Base-by-base conservation (phyloP, 35 echinoderm and acorn worm species). In the Lytechinus variegatus region DNA sequence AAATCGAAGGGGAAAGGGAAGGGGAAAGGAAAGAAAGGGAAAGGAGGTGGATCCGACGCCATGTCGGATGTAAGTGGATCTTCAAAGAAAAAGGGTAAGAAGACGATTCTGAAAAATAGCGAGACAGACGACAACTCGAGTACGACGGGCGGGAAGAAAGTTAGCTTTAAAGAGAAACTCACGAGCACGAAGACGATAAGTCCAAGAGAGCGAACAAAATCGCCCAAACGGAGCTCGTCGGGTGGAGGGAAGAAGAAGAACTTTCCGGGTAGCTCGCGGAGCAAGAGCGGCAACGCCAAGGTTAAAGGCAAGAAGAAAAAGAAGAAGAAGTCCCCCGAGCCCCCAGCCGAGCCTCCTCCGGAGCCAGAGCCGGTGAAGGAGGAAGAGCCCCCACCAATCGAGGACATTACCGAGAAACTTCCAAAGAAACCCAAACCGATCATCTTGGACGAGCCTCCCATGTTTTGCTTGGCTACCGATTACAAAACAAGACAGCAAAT, bases 101-200 rank as follows among this genome's bases (percentile, higher is more conserved):
- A 93, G 54, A 57, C 4, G 55, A 93, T 93, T 24, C 53, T 93
- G 9, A 93, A 93, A 54, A 93, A 28, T 44, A n/a, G 54, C 27
- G 88, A 90, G 11, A 52, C 88, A 52, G 92, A 93, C 54, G 92
- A 93, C 92, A 93, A 93, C 61, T 87, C 95, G 51, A 95, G 95
- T 56, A 95, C 86, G 0, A 55, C 86, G 10, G 87, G 53, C 6
- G 87, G 95, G 33, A 95, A 95, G n/a, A 95, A 55, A 58, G 95
- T 95, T 8, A 95, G 86, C 27, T 95, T 95, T 12, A 95, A 95
- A 60, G 95, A 95, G 12, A 95, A 95, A 89, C 95, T 95, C 87
- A 91, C 87, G 6, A 95, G 95, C 61, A 95, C 95, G 14, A 95
- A 95, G 89, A 91, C 89, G 10, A 95, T 95, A n/a, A 90, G 95